Conservation (phyloP, 2,888 invertebrate species). For the Nudaria mundana region DNA sequence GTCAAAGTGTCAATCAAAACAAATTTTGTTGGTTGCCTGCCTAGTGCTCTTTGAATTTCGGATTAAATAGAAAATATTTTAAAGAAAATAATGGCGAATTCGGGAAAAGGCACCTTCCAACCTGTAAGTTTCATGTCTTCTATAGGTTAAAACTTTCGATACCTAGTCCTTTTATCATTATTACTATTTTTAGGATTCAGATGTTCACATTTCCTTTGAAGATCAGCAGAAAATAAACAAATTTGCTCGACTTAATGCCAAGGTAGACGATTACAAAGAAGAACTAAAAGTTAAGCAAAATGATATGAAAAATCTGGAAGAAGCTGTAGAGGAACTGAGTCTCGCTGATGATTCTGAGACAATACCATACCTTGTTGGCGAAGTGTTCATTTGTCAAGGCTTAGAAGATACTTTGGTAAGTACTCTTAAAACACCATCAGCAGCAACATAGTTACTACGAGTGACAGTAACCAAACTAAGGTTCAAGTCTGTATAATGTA, state of each 20-base stretch:
- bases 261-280: constrained; percentile 93
- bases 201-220: constrained; percentile 96
- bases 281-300: constrained; percentile 93
- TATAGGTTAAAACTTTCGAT: constrained; percentile 7
- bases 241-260: constrained; percentile 96
- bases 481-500: no score
- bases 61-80: no score
- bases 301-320: constrained; percentile 94
- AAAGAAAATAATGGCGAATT: constrained; percentile 58
- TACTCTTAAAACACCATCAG: neutral
- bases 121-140: constrained; percentile 82
- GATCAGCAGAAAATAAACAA: constrained; percentile 99
- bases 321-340: constrained; percentile 93
- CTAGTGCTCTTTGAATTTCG: no score
- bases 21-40: no score
- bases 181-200: constrained; percentile 84
- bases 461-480: no score
- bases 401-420: constrained; percentile 88
- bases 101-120: constrained; percentile 85
- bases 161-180: no score
- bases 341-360: constrained; percentile 88
- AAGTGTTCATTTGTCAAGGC: constrained; percentile 92
- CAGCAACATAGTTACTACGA: no score
- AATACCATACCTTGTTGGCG: constrained; percentile 93
- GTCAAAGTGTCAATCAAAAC: no score